These are phyloP conservation scores for Leptopilina clavipes DNA, from an alignment of 1,140 invertebrate species.

Conservation along the genomic window DNA sequence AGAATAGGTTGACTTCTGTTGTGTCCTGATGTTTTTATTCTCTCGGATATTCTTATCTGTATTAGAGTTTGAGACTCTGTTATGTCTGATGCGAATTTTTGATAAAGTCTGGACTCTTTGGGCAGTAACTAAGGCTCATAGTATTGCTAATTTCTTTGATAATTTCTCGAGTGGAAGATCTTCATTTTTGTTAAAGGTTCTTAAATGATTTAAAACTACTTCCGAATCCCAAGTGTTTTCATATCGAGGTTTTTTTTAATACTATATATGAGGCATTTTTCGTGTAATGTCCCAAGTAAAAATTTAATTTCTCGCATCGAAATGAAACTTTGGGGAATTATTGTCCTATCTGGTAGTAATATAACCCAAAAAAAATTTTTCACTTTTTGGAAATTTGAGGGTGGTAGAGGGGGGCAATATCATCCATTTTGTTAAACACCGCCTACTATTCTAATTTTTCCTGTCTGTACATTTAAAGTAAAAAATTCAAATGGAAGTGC, in stretches of 20 bases:
- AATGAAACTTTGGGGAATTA: too few species aligned
- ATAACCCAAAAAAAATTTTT: too few species aligned
- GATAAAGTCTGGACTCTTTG: conserved; percentile 14
- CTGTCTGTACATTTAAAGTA: too few species aligned
- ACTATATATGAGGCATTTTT: too few species aligned
- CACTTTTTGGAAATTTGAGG: too few species aligned
- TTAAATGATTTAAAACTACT: not conserved
- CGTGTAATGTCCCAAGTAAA: too few species aligned
- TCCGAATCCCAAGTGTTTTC: not conserved
- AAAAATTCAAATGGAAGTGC: too few species aligned
- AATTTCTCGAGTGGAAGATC: not conserved
- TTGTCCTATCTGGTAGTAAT: too few species aligned
- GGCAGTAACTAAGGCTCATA: conserved; percentile 13
- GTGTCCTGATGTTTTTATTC: conserved; percentile 5
- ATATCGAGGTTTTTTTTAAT: conserved; percentile 30
- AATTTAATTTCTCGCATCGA: too few species aligned
- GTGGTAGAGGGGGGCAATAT: too few species aligned
- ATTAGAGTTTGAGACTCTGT: not conserved
- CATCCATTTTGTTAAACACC: too few species aligned
- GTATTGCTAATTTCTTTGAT: not conserved
- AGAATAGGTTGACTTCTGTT: not conserved
- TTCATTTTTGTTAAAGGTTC: not conserved
- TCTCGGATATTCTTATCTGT: conserved; percentile 2
- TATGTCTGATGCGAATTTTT: not conserved
- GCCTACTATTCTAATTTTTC: too few species aligned